Evolutionary conservation across 2,797 vertebrate species (phyloP).

Genomic region (Eurystomus glaucurus): DNA sequence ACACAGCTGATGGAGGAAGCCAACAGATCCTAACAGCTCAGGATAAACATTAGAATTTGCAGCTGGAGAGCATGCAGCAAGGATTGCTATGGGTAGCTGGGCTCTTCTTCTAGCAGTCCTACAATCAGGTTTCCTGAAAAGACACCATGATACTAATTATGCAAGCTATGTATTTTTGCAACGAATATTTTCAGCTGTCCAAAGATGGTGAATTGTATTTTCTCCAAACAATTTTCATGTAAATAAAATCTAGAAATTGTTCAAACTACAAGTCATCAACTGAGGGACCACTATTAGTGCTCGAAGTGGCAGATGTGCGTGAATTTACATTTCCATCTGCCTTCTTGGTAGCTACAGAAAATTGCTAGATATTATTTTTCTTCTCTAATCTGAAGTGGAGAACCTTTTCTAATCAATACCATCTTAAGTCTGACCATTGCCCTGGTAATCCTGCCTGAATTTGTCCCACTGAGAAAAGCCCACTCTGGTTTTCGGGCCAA

Average conservation of each 20-base stretch:
- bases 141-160: neutral
- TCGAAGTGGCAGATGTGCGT: neutral
- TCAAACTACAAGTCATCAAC: conserved; percentile 26
- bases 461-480: neutral
- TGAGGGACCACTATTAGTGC: conserved; percentile 11
- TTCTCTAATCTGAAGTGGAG: conserved; percentile 9
- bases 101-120: conserved; percentile 23
- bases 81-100: neutral
- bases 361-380: neutral
- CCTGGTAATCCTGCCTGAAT: neutral
- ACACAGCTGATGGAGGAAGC: neutral
- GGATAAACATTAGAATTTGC: neutral
- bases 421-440: neutral
- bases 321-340: conserved; percentile 52
- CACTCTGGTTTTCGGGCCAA: neutral
- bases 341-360: conserved; percentile 22
- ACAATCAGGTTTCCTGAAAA: conserved; percentile 52
- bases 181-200: neutral
- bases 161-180: neutral
- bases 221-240: conserved; percentile 2
- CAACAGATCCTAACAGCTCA: neutral
- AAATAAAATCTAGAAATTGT: conserved; percentile 47
- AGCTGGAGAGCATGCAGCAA: conserved; percentile 6
- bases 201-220: neutral
- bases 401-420: neutral